These are phyloP conservation scores for Oscheius sp. DNA, from an alignment of 2,888 invertebrate species.

Conservation along the genomic window DNA sequence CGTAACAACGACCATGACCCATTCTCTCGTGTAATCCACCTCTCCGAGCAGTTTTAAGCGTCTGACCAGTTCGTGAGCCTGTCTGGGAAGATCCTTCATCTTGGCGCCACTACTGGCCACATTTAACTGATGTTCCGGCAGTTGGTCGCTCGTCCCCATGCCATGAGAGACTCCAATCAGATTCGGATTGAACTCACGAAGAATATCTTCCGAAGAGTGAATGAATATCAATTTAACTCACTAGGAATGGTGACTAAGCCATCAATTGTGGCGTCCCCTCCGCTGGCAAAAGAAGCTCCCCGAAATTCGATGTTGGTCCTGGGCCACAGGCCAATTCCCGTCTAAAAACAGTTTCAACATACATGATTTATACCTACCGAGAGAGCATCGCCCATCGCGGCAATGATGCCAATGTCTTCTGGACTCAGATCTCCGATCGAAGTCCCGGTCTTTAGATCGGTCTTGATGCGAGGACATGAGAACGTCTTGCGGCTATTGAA, in stretches of 20 bases:
- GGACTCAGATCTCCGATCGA: slow-evolving; percentile 66
- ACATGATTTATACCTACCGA: slow-evolving; percentile 51
- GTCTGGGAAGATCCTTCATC: slow-evolving; percentile 59
- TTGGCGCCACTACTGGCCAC: slow-evolving; percentile 66
- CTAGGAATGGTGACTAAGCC: slow-evolving; percentile 72
- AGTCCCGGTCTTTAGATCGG: slow-evolving; percentile 66
- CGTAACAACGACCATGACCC: slow-evolving; percentile 72
- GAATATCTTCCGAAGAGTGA: slow-evolving; percentile 57
- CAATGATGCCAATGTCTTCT: slow-evolving; percentile 70
- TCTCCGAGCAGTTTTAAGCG: slow-evolving; percentile 58
- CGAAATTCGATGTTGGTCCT: slow-evolving; percentile 69
- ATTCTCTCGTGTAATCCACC: slow-evolving; percentile 62
- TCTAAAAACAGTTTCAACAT: slow-evolving; percentile 43
- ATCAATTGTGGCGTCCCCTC: slow-evolving; percentile 73
- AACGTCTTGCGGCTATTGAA: slow-evolving; percentile 66
- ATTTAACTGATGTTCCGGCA: slow-evolving; percentile 68
- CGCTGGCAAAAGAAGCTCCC: slow-evolving; percentile 69
- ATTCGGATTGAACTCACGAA: slow-evolving; percentile 66
- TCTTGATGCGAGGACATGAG: slow-evolving; percentile 63
- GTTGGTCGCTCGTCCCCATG: slow-evolving; percentile 67
- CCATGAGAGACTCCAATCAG: slow-evolving; percentile 64
- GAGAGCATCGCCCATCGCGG: slow-evolving; percentile 71
- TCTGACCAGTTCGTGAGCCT: slow-evolving; percentile 64
- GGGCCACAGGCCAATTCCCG: slow-evolving; percentile 69
- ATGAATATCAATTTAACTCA: slow-evolving; percentile 41